phyloP scores from a whole-genome alignment of 37 sponge, comb jelly and placozoan species.

The Bolinopsis microptera region DNA sequence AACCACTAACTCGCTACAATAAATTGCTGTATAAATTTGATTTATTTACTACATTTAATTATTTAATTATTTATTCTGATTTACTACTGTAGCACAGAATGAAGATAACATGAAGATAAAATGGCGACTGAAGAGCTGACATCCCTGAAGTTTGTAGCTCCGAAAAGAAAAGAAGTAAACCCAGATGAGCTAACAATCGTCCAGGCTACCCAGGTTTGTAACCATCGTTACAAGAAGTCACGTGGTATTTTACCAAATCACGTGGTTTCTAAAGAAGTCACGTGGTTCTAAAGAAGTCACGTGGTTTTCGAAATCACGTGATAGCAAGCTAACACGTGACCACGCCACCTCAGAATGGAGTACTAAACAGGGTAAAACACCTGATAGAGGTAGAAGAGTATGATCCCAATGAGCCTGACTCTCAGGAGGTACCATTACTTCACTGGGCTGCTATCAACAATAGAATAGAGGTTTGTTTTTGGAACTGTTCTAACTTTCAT shows the following conservation, averaged over 20 bases:
- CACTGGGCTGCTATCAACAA: slow-evolving; percentile 99
- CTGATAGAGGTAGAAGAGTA: slow-evolving; percentile 78
- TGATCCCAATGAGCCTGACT: slow-evolving; percentile 73
- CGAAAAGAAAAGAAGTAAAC: neutral
- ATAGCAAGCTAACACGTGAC: too few species aligned
- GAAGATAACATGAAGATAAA: neutral
- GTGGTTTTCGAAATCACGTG: too few species aligned
- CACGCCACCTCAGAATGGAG: neutral
- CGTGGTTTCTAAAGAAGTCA: too few species aligned
- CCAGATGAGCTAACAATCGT: slow-evolving; percentile 23
- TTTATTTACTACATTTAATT: too few species aligned
- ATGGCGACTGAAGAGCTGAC: neutral
- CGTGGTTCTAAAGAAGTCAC: too few species aligned
- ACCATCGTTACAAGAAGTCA: too few species aligned
- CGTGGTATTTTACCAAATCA: too few species aligned
- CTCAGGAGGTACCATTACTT: slow-evolving; percentile 82
- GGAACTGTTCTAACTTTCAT: neutral
- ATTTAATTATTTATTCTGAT: too few species aligned
- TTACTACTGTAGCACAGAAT: too few species aligned
- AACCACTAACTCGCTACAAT: too few species aligned
- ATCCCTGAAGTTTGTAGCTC: neutral
- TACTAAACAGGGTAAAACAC: neutral
- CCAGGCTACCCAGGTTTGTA: slow-evolving; percentile 30
- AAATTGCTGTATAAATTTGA: too few species aligned
- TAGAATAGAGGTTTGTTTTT: slow-evolving; percentile 72